Evolutionary conservation across 2,797 vertebrate species (phyloP), one percentile per base, ranked within the genome.

Genomic region (Triplophysa bombifrons): DNA sequence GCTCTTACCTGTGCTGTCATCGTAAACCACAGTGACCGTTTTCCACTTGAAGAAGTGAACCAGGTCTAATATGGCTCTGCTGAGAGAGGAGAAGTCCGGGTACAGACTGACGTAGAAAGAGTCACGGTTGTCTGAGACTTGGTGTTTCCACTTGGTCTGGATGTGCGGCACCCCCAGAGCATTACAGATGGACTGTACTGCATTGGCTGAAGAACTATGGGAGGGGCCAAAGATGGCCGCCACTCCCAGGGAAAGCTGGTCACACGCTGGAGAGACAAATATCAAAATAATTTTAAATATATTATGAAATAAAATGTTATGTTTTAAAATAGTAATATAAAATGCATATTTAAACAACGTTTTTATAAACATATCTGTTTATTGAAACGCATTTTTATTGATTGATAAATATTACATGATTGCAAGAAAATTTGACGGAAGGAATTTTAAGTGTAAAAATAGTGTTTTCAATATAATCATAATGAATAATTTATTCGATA

Each of bases 11-110:
- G 97, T 98, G 92, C 97, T 99, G 94, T 99, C 98, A 83, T 99
- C 98, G 19, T 99, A 99, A 72, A 98, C 98, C 85, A 99, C 96
- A 0, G 98, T 99, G 82, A 99, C 96, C 0, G 97, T 99, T 94
- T 98, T 98, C 98, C 98, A 99, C 91, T 97, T 98, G 94, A 98
- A 99, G 92, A 99, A 99, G 88, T 99, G 96, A 72, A 99, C 98
- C 92, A 99, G 92, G 90, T 99, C 97, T 87, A 99, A 93, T 87
- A 99, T 98, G 87, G 97, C 97, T 76, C 96, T 94, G 89, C 98
- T 99, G 86, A 99, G 95, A 3, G 97, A 99, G 64, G 98, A 98
- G 93, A 99, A 99, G 89, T 99, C 98, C 7, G 98, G 98, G 75
- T 96, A 99, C 64, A 99, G 96, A 88, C 96, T 99, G 88, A 99